phyloP scores from a whole-genome alignment of 2,888 invertebrate species.

The Luperina nickerlii region DNA sequence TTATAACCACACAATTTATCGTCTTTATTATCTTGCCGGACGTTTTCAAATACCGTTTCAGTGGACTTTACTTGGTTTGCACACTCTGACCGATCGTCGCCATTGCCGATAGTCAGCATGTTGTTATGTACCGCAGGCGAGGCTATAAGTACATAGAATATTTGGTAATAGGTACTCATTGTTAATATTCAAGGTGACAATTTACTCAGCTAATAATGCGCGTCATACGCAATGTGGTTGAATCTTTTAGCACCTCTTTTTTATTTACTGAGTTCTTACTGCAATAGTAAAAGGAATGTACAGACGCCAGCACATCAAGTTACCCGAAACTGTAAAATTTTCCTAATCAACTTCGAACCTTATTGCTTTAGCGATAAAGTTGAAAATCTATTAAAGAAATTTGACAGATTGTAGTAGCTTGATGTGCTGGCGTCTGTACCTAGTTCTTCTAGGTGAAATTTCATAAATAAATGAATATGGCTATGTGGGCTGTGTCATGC shows the following conservation, averaged over 20 bases:
- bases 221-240: conserved; percentile 15
- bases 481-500: not conserved
- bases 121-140: conserved; percentile 66
- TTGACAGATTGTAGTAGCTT: too few relatives aligned
- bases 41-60: conserved; percentile 36
- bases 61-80: conserved; percentile 13
- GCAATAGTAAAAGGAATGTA: not conserved
- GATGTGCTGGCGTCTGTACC: too few relatives aligned
- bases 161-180: conserved; percentile 27
- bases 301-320: too few relatives aligned
- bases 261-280: not conserved
- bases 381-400: too few relatives aligned
- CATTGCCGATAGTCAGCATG: conserved; percentile 78
- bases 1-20: conserved; percentile 12
- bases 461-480: not conserved
- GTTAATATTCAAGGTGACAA: conserved; percentile 37
- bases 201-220: conserved; percentile 24
- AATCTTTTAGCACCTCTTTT: conserved; percentile 28
- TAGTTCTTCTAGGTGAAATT: not conserved
- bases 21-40: conserved; percentile 19
- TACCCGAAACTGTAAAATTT: too few relatives aligned
- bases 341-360: too few relatives aligned
- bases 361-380: too few relatives aligned
- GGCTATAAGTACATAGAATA: conserved; percentile 26
- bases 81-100: conserved; percentile 43